Evolutionary conservation across 2,888 invertebrate species (phyloP), one percentile per base, ranked within the genome.

Genomic region (Leptarthrus brevirostris): DNA sequence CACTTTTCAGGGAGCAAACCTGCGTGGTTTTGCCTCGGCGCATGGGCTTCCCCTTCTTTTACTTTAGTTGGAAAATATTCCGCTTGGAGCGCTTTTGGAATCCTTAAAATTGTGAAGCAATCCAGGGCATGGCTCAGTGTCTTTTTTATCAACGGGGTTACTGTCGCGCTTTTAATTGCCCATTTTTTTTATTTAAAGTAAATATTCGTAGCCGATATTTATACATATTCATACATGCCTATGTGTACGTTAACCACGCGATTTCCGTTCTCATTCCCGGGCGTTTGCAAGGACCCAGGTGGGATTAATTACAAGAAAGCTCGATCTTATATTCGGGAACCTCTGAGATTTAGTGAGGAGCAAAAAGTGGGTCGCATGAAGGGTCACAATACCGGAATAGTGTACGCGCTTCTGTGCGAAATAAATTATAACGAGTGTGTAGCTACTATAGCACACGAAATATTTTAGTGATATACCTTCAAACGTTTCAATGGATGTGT

Each of bases 301-400:
- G 69, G 52, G 52, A 69, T 69, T 69, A 69, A 69, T 69, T 69
- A 34, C 49, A 69, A 69, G 69, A 69, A 49, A 52, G 47, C 47
- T 49, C 49, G 49, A 66, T 49, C 52, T 66, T 34, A 52, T 52
- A 34, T 34, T 69, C 52, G 69, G 30, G 69, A 69, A 52, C 49
- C 20, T 49, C 16, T 52, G 30, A 52, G 52, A 66, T 69, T 30
- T 49, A 16, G 52, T 14, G 20, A 20, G 52, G 34, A 10, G 14
- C 18, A 10, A 52, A 69, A 52, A 69, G 52, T 69, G 69, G 69
- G 52, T 69, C 52, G 36, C n/a, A 16, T 16, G 5, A 52, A 52
- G 69, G 52, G 47, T 66, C 64, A 69, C 36, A 64, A 22, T 52
- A 14, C 18, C 30, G 34, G 69, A 20, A 52, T 52, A 18, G 69